Evolutionary conservation across 1,140 invertebrate species (phyloP).

Genomic region (Caenorhabditis latens): DNA sequence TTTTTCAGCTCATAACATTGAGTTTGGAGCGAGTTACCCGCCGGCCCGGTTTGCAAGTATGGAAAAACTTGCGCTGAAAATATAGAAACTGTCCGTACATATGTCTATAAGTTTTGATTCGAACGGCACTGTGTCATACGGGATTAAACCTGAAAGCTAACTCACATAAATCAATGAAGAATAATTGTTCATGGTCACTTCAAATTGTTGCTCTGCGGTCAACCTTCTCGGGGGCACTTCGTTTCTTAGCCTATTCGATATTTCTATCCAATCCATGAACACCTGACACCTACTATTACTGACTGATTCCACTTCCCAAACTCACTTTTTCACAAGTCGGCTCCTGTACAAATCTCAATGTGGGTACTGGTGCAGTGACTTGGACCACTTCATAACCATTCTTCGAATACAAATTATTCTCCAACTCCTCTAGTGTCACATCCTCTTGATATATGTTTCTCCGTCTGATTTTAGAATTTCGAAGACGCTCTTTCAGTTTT

Average conservation of each 20-base stretch:
- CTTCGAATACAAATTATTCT: background rate
- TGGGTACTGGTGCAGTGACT: background rate
- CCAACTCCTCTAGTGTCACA: background rate
- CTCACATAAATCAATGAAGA: background rate
- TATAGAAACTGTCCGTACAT: too few relatives aligned
- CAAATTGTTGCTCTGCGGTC: background rate
- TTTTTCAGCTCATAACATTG: too few relatives aligned
- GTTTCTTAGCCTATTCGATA: background rate
- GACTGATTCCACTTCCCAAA: background rate
- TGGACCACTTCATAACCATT: constrained; percentile 1
- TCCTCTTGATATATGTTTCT: constrained; percentile 11
- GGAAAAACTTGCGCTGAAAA: too few relatives aligned
- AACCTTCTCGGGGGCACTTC: background rate
- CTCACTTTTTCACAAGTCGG: background rate
- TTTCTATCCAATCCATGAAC: background rate
- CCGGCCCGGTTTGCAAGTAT: too few relatives aligned
- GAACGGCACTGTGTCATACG: too few relatives aligned
- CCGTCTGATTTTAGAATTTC: background rate
- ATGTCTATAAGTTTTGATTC: too few relatives aligned
- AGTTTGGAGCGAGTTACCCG: too few relatives aligned
- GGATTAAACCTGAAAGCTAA: background rate
- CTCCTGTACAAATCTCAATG: background rate
- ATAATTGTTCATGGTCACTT: constrained; percentile 11
- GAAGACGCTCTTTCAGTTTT: background rate
- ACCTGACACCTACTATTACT: background rate